Percentiles rank a stretch among this genome's conserved stretches.
These are phyloP conservation scores for Leptinotarsa juncta DNA, from an alignment of 2,888 invertebrate species.

Conservation along the genomic window DNA sequence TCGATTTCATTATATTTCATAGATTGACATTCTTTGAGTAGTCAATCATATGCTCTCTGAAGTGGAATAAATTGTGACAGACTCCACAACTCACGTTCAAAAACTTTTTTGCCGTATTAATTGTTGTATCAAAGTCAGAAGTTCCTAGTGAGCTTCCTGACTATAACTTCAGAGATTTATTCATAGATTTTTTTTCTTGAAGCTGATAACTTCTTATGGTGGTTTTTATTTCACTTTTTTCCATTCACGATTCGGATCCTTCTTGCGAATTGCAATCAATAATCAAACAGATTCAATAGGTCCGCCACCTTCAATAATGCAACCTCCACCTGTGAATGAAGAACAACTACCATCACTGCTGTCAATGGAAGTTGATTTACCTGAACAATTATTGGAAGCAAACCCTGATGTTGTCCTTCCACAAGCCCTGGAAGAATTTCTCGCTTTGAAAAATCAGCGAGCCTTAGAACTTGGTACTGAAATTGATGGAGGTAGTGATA, in stretches of 20 bases:
- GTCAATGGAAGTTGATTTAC: conserved; percentile 75
- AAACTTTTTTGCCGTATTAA: background rate
- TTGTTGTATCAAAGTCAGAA: background rate
- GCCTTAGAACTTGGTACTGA: conserved; percentile 80
- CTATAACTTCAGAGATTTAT: too few species aligned
- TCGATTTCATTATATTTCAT: background rate
- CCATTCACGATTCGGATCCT: background rate
- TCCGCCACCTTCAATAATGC: conserved; percentile 40
- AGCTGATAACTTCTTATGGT: too few species aligned
- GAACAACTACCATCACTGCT: conserved; percentile 71
- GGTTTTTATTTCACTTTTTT: too few species aligned
- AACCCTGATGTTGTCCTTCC: conserved; percentile 76
- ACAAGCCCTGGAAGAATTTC: conserved; percentile 88
- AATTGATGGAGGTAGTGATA: conserved; percentile 38
- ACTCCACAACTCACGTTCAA: background rate
- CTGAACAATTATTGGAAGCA: conserved; percentile 70
- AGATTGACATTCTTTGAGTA: background rate
- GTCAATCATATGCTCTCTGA: background rate
- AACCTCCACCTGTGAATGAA: conserved; percentile 49
- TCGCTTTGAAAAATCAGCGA: conserved; percentile 81
- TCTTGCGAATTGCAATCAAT: background rate
- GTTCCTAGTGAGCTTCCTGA: too few species aligned
- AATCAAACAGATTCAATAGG: conserved; percentile 17
- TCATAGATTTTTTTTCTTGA: too few species aligned
- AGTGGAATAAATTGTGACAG: background rate